These are phyloP conservation scores for Enteromius thamalakanensis DNA, from an alignment of 2,797 vertebrate genomes.

Conservation along the genomic window DNA sequence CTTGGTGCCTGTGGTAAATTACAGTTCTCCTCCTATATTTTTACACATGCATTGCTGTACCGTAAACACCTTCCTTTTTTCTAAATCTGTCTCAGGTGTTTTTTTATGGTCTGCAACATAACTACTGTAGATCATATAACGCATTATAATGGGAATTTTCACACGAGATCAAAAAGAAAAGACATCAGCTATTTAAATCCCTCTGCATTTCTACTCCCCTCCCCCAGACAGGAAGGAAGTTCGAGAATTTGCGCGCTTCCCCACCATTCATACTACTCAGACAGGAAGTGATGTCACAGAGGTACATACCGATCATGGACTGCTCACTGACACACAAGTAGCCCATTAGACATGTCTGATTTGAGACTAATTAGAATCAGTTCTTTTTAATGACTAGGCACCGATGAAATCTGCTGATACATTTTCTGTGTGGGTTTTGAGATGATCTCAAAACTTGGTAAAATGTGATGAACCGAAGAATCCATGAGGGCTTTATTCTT, in stretches of 20 bases:
- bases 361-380: not conserved
- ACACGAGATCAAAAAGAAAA: conserved; percentile 14
- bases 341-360: not conserved
- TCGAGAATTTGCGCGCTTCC: conserved; percentile 35
- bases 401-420: not conserved
- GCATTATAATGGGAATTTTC: not conserved
- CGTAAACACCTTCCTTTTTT: not conserved
- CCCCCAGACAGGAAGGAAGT: conserved; percentile 53
- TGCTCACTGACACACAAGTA: not conserved
- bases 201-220: not conserved
- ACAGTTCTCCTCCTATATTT: not conserved
- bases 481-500: not conserved
- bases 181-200: conserved; percentile 23
- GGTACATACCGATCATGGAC: not conserved
- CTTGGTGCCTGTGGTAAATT: not conserved
- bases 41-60: not conserved
- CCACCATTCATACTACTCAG: conserved; percentile 33
- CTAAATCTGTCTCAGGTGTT: not conserved
- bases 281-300: conserved; percentile 36
- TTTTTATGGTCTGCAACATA: not conserved
- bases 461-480: not conserved
- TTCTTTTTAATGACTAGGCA: not conserved
- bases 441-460: not conserved
- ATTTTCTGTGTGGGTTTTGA: not conserved
- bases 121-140: not conserved